A percentile compares a stretch with the other conserved stretches of the same genome.
phyloP scores from a whole-genome alignment of 2,113 vertebrate species.

The Eira barbara region DNA sequence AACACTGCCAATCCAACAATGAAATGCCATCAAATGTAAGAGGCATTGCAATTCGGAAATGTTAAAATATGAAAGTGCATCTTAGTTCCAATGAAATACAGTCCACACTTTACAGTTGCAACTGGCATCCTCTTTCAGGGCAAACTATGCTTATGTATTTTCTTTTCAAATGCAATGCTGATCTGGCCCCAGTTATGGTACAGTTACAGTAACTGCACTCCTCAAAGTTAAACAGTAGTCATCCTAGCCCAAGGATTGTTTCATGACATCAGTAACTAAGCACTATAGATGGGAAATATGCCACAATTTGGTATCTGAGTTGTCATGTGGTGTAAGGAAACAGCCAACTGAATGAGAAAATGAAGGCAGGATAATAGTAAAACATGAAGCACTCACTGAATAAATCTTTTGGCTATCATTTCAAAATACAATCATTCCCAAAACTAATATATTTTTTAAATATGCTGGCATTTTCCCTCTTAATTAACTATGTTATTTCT shows the following conservation, averaged over 20 bases:
- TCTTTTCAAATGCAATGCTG: constrained; percentile 26
- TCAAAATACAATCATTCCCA: constrained; percentile 17
- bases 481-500: background rate
- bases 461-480: background rate
- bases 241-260: constrained; percentile 23
- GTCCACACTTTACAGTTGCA: background rate
- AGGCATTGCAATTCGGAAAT: background rate
- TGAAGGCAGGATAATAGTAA: background rate
- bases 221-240: constrained; percentile 24
- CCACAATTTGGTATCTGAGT: constrained; percentile 32
- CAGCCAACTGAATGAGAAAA: constrained; percentile 26
- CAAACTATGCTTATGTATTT: background rate
- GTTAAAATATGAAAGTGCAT: background rate
- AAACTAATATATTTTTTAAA: background rate
- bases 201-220: constrained; percentile 37
- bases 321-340: constrained; percentile 37
- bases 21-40: background rate
- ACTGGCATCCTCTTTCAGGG: background rate
- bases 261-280: constrained; percentile 32
- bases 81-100: background rate
- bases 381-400: background rate
- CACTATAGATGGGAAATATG: constrained; percentile 30
- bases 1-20: background rate
- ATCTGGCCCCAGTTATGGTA: background rate
- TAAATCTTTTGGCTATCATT: constrained; percentile 26